These are phyloP conservation scores for Falco cherrug DNA, from an alignment of 2,797 vertebrate genomes.

Conservation along the genomic window DNA sequence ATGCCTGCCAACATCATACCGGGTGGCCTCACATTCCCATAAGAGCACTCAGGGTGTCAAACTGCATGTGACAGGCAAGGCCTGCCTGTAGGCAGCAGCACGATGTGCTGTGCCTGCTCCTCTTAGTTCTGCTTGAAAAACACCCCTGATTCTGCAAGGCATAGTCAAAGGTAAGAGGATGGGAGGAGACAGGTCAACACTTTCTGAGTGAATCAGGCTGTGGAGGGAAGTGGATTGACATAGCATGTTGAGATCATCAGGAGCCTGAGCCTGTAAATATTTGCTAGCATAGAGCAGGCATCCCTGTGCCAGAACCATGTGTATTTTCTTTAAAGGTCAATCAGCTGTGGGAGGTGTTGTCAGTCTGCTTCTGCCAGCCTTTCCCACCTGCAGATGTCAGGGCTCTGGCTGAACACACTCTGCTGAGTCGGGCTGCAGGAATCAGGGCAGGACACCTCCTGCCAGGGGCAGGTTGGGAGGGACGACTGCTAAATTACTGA, in stretches of 20 bases:
- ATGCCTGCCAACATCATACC: background rate
- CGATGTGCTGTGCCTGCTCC: background rate
- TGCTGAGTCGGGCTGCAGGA: background rate
- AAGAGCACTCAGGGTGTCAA: background rate
- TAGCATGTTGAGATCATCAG: background rate
- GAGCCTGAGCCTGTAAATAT: background rate
- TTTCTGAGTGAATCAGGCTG: background rate
- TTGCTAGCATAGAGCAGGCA: background rate
- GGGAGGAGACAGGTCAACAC: background rate
- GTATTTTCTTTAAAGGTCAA: conserved; percentile 39
- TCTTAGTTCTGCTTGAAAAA: conserved; percentile 15
- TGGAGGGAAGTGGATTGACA: background rate
- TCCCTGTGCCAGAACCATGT: background rate
- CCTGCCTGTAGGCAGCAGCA: background rate
- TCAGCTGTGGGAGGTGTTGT: conserved; percentile 15
- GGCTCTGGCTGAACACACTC: background rate
- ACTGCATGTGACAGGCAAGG: background rate
- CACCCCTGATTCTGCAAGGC: background rate
- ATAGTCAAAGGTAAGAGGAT: background rate
- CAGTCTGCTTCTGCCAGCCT: background rate
- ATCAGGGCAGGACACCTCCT: background rate
- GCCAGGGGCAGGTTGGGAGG: background rate
- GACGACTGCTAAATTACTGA: background rate
- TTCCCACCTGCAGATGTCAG: background rate
- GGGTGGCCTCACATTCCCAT: background rate